Percentiles rank a stretch among this genome's conserved stretches.
Evolutionary conservation across 2,888 invertebrate genomes (phyloP).

Genomic region (Ornithoptera priamus): DNA sequence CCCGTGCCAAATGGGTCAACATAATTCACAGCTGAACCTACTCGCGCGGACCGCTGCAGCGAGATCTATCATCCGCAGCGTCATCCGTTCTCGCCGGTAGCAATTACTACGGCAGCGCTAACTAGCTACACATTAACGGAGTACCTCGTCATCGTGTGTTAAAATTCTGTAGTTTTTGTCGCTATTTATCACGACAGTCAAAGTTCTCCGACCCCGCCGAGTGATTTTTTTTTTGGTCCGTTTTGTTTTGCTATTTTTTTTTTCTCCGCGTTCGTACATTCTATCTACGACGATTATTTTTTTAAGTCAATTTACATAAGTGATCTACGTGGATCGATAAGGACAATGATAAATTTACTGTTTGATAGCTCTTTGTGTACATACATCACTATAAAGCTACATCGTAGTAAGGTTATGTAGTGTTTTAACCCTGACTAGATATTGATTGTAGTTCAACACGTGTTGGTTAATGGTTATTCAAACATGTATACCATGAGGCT

Average conservation of each 20-base stretch:
- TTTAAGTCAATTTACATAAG: not conserved
- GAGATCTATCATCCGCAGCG: conserved; percentile 3
- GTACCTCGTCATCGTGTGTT: conserved; percentile 4
- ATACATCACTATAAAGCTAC: no score
- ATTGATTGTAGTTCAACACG: no score
- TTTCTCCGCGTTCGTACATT: not conserved
- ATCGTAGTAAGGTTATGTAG: no score
- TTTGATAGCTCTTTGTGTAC: no score
- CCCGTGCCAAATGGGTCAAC: conserved; percentile 29
- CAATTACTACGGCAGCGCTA: conserved; percentile 13
- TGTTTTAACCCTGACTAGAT: no score
- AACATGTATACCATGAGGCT: no score
- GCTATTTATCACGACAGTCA: not conserved
- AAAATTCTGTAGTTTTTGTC: not conserved
- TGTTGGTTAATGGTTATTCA: no score
- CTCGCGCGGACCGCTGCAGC: conserved; percentile 1
- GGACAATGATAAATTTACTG: not conserved
- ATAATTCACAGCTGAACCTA: conserved; percentile 19
- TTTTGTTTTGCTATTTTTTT: not conserved
- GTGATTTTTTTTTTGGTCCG: not conserved
- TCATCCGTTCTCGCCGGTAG: conserved; percentile 4
- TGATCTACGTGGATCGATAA: not conserved
- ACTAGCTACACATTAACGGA: conserved; percentile 1
- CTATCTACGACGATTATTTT: not conserved
- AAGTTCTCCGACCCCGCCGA: conserved; percentile 6